Percentiles rank a stretch among this genome's conserved stretches.
Evolutionary conservation across 2,888 invertebrate species (phyloP).

Genomic region (Erebia epiphron): DNA sequence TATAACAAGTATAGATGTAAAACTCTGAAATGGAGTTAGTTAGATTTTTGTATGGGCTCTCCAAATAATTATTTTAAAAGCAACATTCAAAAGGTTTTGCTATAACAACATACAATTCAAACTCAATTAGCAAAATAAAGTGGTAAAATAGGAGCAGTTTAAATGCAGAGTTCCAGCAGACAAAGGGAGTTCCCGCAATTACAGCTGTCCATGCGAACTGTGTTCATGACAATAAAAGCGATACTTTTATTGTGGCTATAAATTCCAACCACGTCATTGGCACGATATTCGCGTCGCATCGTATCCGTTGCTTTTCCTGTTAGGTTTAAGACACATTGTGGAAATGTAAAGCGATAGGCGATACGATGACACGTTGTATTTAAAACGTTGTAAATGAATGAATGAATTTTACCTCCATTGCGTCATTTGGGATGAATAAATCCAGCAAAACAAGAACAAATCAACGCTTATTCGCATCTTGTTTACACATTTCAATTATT

Average conservation of each 20-base stretch:
- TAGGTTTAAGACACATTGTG: background rate
- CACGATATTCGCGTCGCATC: constrained; percentile 35
- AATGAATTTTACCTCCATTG: too few species aligned
- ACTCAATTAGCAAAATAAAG: constrained; percentile 39
- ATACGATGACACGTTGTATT: too few species aligned
- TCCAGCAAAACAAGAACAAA: too few species aligned
- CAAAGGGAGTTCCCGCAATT: constrained; percentile 74
- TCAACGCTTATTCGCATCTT: too few species aligned
- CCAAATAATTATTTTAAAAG: too few species aligned
- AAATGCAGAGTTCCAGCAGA: constrained; percentile 75
- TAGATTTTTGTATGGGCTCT: too few species aligned
- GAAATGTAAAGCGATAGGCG: too few species aligned
- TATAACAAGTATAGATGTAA: too few species aligned
- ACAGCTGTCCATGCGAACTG: constrained; percentile 79
- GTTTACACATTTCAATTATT: too few species aligned
- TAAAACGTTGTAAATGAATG: too few species aligned
- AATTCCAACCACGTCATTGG: constrained; percentile 44
- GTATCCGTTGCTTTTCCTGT: constrained; percentile 31
- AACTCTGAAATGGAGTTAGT: too few species aligned
- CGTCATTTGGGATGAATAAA: too few species aligned
- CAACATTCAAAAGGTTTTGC: background rate
- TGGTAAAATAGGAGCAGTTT: constrained; percentile 65
- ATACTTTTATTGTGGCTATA: constrained; percentile 78
- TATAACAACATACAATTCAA: constrained; percentile 3
- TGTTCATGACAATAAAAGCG: constrained; percentile 77